Conservation (phyloP, 2,113 vertebrate species). For the Taurulus bubalis region DNA sequence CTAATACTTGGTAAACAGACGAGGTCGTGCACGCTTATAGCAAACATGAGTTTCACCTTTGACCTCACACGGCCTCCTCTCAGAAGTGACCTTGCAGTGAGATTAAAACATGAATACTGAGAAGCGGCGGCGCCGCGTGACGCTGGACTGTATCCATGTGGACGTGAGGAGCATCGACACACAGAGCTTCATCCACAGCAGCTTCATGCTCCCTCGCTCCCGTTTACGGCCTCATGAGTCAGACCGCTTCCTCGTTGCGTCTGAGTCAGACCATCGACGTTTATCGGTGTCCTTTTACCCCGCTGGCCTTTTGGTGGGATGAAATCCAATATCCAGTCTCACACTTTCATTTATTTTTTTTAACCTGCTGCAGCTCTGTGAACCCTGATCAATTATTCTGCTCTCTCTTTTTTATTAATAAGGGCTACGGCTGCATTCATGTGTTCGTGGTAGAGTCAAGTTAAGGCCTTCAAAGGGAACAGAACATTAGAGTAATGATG, state of each 20-base stretch:
- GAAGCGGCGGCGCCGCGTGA: too few relatives aligned
- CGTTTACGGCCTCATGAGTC: slow-evolving; percentile 61
- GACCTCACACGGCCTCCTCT: background rate
- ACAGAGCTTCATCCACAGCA: background rate
- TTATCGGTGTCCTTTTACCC: slow-evolving; percentile 45
- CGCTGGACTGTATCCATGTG: background rate
- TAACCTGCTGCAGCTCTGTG: slow-evolving; percentile 9
- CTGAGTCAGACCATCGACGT: slow-evolving; percentile 37
- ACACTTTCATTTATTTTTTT: slow-evolving; percentile 14
- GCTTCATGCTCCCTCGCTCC: slow-evolving; percentile 46
- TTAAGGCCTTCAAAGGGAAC: background rate
- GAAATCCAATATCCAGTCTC: slow-evolving; percentile 48
- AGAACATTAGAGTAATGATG: background rate
- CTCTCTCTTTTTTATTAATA: background rate
- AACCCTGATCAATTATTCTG: slow-evolving; percentile 16
- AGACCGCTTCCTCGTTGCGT: background rate
- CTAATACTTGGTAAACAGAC: background rate
- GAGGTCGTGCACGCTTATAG: background rate
- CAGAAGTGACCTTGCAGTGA: background rate
- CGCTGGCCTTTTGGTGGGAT: slow-evolving; percentile 30
- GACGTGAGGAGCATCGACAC: background rate
- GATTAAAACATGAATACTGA: background rate
- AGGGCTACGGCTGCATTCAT: background rate
- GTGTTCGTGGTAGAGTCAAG: background rate
- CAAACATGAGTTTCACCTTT: background rate